Evolutionary conservation across 2,888 invertebrate genomes (phyloP), one percentile per base, ranked within the genome.

Genomic region (Amphipyra tragopoginis): DNA sequence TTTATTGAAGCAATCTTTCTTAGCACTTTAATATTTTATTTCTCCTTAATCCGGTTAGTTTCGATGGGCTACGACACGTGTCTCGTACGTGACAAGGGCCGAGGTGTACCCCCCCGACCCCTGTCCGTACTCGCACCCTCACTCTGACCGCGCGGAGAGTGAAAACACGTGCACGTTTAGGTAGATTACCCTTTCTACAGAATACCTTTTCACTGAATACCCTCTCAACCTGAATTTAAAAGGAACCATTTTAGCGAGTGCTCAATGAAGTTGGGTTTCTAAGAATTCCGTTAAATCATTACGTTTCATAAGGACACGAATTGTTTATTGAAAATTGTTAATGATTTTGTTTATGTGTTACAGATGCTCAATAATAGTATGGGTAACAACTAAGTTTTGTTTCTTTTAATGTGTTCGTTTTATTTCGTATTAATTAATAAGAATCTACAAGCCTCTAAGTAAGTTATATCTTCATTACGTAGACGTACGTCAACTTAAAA

Each of bases 221-320:
- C 43, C 29, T 51, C 54, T 45, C 51, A 40, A 21, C 21, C 43
- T 45, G 40, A 71, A 71, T 54, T 47, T 62, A 52, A 66, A 69
- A 43, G 43, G 36, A 52, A 66, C 52, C 63, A 52, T 63, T 71
- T 71, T 50, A 63, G 45, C 13, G 38, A 49, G 39, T 29, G 54
- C 47, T 62, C 33, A 26, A 7, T 6, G 50, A 39, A 44, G 10
- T 49, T 14, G 29, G 9, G 51, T 39, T 62, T 49, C 52, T 42
- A 36, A 66, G 67, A 62, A 52, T 6, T 34, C 44, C 40, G 8
- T 51, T 54, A 33, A 11, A 29, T 29, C 2, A 1, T 29, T 29
- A 5, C 29, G 29, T 4, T 29, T 7, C 29, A 29, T 29, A 29
- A 7, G 29, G 5, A 29, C 7, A 29, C 0, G 29, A 29, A 29